Conservation (phyloP, 2,888 invertebrate species). For the Pyralis farinalis region DNA sequence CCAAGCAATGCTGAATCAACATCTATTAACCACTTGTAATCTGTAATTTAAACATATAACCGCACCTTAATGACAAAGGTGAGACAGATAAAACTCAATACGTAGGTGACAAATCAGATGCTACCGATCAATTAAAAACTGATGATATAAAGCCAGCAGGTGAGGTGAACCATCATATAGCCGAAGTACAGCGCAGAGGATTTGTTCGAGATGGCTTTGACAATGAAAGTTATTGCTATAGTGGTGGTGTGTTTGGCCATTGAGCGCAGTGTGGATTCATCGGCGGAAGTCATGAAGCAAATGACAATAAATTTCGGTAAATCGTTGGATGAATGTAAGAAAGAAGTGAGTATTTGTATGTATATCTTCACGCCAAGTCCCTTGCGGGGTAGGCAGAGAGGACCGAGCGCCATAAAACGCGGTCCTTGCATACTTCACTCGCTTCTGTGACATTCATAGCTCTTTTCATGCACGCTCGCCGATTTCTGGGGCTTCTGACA, state of each 20-base stretch:
- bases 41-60: too few species aligned
- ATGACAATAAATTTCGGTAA: slow-evolving; percentile 33
- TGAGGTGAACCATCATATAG: background rate
- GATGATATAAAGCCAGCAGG: background rate
- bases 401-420: too few species aligned
- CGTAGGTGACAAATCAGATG: background rate
- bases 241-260: slow-evolving; percentile 22
- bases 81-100: background rate
- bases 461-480: too few species aligned
- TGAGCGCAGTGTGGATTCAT: slow-evolving; percentile 24
- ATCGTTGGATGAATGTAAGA: slow-evolving; percentile 39
- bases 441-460: too few species aligned
- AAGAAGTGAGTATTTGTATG: slow-evolving; percentile 32
- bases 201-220: background rate
- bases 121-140: slow-evolving; percentile 1
- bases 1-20: too few species aligned
- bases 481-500: too few species aligned
- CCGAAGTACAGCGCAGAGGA: background rate
- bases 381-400: too few species aligned
- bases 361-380: too few species aligned
- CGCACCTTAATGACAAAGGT: too few species aligned
- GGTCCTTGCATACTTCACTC: too few species aligned
- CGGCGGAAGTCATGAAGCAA: slow-evolving; percentile 38
- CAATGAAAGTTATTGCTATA: slow-evolving; percentile 17
- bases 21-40: too few species aligned